These are phyloP conservation scores for Trematocara unimaculatum DNA, from an alignment of 2,113 vertebrate species.

Conservation along the genomic window DNA sequence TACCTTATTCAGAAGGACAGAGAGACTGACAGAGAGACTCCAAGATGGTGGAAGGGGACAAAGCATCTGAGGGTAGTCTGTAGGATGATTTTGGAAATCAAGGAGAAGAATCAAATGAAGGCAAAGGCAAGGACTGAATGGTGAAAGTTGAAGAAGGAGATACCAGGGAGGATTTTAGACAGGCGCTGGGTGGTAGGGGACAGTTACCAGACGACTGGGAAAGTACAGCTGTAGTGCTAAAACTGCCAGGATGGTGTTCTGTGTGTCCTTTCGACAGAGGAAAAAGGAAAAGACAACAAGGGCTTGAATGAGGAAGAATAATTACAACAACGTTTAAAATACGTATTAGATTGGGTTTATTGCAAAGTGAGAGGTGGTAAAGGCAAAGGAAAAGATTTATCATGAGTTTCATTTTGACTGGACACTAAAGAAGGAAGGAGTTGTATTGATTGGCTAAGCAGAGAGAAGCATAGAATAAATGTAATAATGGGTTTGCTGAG, in stretches of 20 bases:
- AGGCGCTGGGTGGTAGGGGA: not conserved
- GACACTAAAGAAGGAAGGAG: not conserved
- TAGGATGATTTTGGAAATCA: not conserved
- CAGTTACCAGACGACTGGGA: not conserved
- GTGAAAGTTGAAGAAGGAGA: not conserved
- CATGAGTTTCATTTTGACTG: not conserved
- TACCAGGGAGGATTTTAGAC: not conserved
- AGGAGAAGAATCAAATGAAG: not conserved
- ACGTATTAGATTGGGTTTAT: not conserved
- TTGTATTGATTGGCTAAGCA: not conserved
- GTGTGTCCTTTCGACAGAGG: not conserved
- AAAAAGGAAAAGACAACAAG: not conserved
- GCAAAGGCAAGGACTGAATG: not conserved
- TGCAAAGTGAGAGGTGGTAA: not conserved
- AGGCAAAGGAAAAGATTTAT: not conserved
- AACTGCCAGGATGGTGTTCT: not conserved
- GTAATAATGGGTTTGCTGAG: not conserved
- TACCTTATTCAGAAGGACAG: not conserved
- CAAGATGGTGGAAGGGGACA: not conserved
- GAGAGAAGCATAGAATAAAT: not conserved
- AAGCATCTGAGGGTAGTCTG: not conserved
- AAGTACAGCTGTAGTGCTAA: not conserved
- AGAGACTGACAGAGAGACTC: not conserved
- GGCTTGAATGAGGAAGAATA: not conserved
- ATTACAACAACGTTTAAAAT: not conserved